Conservation (phyloP, 2,797 vertebrate genomes). For the Myripristis jacobus region DNA sequence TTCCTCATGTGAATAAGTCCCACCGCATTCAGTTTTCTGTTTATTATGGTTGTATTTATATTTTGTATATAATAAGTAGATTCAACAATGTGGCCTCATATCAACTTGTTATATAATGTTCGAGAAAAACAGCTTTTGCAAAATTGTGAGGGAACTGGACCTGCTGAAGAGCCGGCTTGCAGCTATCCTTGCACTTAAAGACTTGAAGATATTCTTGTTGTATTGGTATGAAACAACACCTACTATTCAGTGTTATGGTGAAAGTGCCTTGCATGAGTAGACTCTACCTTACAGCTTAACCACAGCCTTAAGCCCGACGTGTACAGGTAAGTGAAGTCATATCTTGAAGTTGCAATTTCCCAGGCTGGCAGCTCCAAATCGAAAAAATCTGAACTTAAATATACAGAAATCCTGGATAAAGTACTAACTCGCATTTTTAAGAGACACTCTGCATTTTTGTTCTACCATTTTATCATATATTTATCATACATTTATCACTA, state of each 20-base stretch:
- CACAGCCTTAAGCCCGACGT: too few relatives aligned
- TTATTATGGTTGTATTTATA: background rate
- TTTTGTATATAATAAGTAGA: background rate
- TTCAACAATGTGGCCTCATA: too few relatives aligned
- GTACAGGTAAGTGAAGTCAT: too few relatives aligned
- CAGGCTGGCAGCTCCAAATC: too few relatives aligned
- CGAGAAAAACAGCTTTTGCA: background rate
- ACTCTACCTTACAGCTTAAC: background rate
- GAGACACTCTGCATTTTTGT: too few relatives aligned
- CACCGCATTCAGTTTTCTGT: background rate
- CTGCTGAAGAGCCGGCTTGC: slow-evolving; percentile 11
- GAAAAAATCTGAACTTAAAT: too few relatives aligned
- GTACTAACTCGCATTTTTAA: too few relatives aligned
- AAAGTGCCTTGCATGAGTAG: background rate
- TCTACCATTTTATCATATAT: too few relatives aligned
- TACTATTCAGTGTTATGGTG: slow-evolving; percentile 30
- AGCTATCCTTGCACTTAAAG: slow-evolving; percentile 5
- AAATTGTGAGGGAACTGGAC: slow-evolving; percentile 10
- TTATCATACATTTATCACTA: background rate
- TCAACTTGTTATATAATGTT: too few relatives aligned
- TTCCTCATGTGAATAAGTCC: background rate
- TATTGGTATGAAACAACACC: slow-evolving; percentile 28
- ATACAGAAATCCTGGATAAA: too few relatives aligned
- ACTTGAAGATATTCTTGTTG: background rate
- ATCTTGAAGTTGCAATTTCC: too few relatives aligned